A percentile compares a stretch with the other conserved stretches of the same genome.
phyloP scores from a whole-genome alignment of 2,113 vertebrate species.

The Cygnus atratus region DNA sequence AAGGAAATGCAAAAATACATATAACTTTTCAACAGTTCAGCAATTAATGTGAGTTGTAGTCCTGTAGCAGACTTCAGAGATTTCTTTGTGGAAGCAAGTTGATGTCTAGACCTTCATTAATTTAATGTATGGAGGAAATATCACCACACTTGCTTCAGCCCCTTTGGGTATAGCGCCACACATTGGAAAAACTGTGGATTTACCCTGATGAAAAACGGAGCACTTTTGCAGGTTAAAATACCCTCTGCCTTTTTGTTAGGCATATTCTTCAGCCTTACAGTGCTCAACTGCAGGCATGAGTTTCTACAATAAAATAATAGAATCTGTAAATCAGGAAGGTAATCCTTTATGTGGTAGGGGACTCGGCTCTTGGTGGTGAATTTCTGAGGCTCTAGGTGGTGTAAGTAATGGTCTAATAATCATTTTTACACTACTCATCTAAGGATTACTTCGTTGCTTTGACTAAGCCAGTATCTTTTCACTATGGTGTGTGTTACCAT shows the following conservation, averaged over 20 bases:
- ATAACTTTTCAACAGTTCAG: background rate
- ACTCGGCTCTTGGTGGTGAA: background rate
- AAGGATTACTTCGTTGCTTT: background rate
- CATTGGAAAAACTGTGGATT: background rate
- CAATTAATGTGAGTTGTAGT: background rate
- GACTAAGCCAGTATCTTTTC: background rate
- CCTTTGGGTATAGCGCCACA: background rate
- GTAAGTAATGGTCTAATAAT: background rate
- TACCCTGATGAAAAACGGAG: background rate
- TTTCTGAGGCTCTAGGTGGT: background rate
- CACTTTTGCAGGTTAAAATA: background rate
- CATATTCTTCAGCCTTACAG: background rate
- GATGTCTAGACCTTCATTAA: constrained; percentile 19
- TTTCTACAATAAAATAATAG: background rate
- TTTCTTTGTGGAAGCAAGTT: constrained; percentile 7
- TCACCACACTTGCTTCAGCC: background rate
- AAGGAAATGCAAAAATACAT: constrained; percentile 1
- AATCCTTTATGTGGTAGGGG: background rate
- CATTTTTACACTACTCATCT: background rate
- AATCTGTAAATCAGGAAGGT: background rate
- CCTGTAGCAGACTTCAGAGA: background rate
- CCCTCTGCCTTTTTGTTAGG: background rate
- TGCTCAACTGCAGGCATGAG: background rate
- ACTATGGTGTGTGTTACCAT: background rate
- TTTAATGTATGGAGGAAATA: background rate